A percentile compares a stretch with the other conserved stretches of the same genome.
Evolutionary conservation across 2,113 vertebrate genomes (phyloP).

Genomic region (Cnemophilus loriae): DNA sequence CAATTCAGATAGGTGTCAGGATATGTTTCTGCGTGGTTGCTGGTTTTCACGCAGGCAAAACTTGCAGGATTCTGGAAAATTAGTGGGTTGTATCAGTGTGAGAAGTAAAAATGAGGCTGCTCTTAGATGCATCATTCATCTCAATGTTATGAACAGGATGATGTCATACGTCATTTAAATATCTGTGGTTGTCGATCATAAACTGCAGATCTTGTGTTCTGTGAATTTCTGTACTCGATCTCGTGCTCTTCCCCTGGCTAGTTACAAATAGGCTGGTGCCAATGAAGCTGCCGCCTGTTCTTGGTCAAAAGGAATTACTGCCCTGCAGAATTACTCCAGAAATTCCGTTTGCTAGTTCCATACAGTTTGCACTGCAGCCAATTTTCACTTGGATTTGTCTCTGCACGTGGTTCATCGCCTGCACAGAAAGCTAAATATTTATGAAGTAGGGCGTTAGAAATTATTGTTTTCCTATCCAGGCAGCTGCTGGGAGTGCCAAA

Average conservation of each 20-base stretch:
- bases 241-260: not conserved
- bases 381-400: not conserved
- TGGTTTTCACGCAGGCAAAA: not conserved
- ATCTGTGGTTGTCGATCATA: not conserved
- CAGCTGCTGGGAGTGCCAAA: conserved; percentile 45
- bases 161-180: not conserved
- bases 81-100: not conserved
- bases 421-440: conserved; percentile 37
- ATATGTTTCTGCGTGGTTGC: not conserved
- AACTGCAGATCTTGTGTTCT: not conserved
- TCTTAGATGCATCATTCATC: not conserved
- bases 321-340: not conserved
- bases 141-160: not conserved
- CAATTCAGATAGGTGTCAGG: not conserved
- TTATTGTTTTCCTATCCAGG: conserved; percentile 34
- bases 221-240: not conserved
- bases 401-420: not conserved
- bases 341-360: not conserved
- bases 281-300: not conserved
- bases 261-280: not conserved
- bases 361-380: not conserved
- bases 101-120: not conserved
- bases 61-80: not conserved
- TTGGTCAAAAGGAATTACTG: not conserved
- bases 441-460: conserved; percentile 25